Conservation (phyloP, 2,888 invertebrate genomes). For the Anthophora plumipes region DNA sequence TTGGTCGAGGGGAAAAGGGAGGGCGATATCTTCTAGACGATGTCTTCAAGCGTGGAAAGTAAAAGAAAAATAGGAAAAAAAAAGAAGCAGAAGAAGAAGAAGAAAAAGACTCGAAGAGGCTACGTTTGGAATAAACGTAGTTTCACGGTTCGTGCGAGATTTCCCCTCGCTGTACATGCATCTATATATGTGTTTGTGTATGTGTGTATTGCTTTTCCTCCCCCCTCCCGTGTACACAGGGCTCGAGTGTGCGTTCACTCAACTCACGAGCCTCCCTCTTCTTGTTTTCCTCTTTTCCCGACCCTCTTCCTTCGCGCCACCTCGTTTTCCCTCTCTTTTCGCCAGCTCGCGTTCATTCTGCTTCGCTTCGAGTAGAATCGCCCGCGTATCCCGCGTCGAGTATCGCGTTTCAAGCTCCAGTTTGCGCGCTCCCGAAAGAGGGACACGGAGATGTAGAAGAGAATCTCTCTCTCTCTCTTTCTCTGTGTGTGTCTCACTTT, state of each 20-base stretch:
- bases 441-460: constrained; percentile 30
- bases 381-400: constrained; percentile 60
- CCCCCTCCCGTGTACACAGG: constrained; percentile 17
- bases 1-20: too few species aligned
- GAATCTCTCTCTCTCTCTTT: constrained; percentile 12
- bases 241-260: constrained; percentile 58
- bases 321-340: constrained; percentile 52
- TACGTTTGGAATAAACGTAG: constrained; percentile 24
- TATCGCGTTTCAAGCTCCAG: constrained; percentile 78
- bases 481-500: constrained; percentile 6
- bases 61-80: too few species aligned
- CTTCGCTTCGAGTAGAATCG: constrained; percentile 54
- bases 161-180: constrained; percentile 13
- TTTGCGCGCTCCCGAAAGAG: constrained; percentile 56
- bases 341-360: constrained; percentile 51
- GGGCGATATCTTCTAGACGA: background rate
- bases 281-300: constrained; percentile 54
- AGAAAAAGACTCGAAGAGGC: background rate
- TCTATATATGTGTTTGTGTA: background rate
- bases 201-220: constrained; percentile 20
- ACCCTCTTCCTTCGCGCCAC: constrained; percentile 53
- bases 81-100: background rate
- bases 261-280: constrained; percentile 45
- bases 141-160: constrained; percentile 14
- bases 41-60: background rate